Percentiles rank a stretch among this genome's conserved stretches.
Evolutionary conservation across 2,888 invertebrate genomes (phyloP).

Genomic region (Pherbina coryleti): DNA sequence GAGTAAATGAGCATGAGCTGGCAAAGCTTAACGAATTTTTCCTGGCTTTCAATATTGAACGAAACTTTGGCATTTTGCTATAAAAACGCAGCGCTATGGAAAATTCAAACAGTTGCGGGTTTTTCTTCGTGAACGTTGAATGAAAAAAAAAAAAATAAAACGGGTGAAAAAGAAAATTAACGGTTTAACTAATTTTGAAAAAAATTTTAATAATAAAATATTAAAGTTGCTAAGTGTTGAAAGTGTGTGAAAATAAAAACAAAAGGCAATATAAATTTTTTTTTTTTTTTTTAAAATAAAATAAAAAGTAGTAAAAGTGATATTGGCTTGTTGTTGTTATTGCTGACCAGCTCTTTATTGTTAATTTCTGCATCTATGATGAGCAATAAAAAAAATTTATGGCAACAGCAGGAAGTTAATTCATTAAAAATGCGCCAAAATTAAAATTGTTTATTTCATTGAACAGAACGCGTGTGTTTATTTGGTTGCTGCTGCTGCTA

Average conservation of each 20-base stretch:
- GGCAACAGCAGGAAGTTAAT: not conserved
- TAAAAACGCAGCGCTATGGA: slow-evolving; percentile 51
- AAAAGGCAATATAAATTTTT: no score
- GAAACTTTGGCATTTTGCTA: slow-evolving; percentile 52
- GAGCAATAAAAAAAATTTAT: not conserved
- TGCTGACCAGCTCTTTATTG: not conserved
- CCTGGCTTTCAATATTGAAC: slow-evolving; percentile 52
- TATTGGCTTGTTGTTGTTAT: not conserved
- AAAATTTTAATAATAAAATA: not conserved
- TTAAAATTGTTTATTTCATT: not conserved
- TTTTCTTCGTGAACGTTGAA: slow-evolving; percentile 46
- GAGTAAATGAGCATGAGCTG: not conserved
- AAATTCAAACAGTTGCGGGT: slow-evolving; percentile 59
- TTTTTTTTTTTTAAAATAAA: no score
- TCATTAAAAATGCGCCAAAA: not conserved
- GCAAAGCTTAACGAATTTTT: slow-evolving; percentile 18
- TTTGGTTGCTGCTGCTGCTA: not conserved
- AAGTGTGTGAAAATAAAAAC: not conserved
- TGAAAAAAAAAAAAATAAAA: slow-evolving; percentile 33
- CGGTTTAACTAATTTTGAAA: not conserved
- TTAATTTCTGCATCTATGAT: not conserved
- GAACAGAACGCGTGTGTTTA: no score
- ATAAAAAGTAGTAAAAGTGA: not conserved
- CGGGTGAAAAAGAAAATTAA: not conserved
- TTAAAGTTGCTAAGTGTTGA: not conserved